Evolutionary conservation across 2,113 vertebrate species (phyloP).

Genomic region (Corythaixoides concolor): DNA sequence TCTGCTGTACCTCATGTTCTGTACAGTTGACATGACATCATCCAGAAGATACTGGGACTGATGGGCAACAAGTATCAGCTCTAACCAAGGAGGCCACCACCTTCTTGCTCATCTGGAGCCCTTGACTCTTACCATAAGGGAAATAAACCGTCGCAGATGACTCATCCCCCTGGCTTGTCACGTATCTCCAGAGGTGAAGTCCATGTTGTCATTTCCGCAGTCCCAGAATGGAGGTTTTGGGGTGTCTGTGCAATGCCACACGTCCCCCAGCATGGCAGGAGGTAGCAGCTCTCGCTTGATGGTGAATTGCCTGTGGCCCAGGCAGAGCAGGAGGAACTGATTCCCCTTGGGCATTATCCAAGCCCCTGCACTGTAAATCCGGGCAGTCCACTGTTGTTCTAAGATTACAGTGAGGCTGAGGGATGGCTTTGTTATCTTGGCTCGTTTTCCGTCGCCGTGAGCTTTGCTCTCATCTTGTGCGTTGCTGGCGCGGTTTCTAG

Average conservation of each 20-base stretch:
- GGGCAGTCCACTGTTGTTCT: neutral
- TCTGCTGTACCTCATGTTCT: neutral
- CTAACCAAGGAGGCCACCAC: neutral
- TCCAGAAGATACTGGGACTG: neutral
- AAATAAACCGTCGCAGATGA: rapidly evolving
- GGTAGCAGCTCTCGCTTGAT: rapidly evolving
- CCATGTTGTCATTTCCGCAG: neutral
- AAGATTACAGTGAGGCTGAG: neutral
- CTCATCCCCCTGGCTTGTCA: rapidly evolving
- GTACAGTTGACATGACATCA: neutral
- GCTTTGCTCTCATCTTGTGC: neutral
- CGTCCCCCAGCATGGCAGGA: neutral
- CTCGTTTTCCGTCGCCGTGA: neutral
- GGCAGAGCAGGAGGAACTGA: neutral
- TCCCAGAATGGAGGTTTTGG: rapidly evolving
- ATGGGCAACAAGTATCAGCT: neutral
- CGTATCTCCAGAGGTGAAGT: neutral
- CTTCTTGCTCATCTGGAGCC: neutral
- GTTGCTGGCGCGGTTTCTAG: neutral
- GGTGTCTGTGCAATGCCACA: neutral
- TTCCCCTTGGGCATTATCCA: neutral
- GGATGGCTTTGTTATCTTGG: neutral
- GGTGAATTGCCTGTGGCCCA: neutral
- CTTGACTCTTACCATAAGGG: neutral
- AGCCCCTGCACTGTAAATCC: neutral